These are phyloP conservation scores for Cynoglossus semilaevis DNA, from an alignment of 2,113 vertebrate genomes.

Conservation along the genomic window DNA sequence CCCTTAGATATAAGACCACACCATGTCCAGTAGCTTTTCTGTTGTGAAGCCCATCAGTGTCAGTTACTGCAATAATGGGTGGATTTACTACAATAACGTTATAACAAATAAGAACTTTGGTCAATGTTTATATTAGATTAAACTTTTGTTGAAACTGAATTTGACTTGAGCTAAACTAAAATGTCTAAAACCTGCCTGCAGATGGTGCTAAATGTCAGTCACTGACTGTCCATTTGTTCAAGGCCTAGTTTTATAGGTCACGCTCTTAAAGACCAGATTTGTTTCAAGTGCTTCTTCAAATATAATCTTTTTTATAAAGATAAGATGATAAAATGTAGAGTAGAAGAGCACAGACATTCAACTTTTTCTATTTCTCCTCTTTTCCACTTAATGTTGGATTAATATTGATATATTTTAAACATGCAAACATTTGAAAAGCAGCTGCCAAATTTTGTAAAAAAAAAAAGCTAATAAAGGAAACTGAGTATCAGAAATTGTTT, in stretches of 20 bases:
- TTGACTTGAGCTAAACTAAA: slow-evolving; percentile 19
- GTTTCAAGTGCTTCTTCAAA: slow-evolving; percentile 41
- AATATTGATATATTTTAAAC: slow-evolving; percentile 45
- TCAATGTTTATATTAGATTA: slow-evolving; percentile 33
- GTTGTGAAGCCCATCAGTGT: neutral
- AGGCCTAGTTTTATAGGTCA: slow-evolving; percentile 77
- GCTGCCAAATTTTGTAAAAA: slow-evolving; percentile 57
- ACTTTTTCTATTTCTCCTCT: slow-evolving; percentile 34
- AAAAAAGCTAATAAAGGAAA: slow-evolving; percentile 66
- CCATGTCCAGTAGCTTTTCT: slow-evolving; percentile 8
- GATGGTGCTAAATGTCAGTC: slow-evolving; percentile 40
- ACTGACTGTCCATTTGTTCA: slow-evolving; percentile 29
- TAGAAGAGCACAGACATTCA: slow-evolving; percentile 5
- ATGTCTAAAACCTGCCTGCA: slow-evolving; percentile 1
- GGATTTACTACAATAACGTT: slow-evolving; percentile 6
- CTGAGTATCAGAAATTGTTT: slow-evolving; percentile 43
- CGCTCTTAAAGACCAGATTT: slow-evolving; percentile 10
- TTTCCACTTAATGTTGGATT: slow-evolving; percentile 27
- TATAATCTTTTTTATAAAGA: slow-evolving; percentile 7
- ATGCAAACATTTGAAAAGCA: slow-evolving; percentile 39
- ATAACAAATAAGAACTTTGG: neutral
- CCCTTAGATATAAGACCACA: neutral
- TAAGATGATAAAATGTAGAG: slow-evolving; percentile 9
- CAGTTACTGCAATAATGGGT: slow-evolving; percentile 4
- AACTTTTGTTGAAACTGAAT: slow-evolving; percentile 11